A percentile compares a stretch with the other conserved stretches of the same genome.
Conservation (phyloP, 2,888 invertebrate species). For the Coecobrya sp. region DNA sequence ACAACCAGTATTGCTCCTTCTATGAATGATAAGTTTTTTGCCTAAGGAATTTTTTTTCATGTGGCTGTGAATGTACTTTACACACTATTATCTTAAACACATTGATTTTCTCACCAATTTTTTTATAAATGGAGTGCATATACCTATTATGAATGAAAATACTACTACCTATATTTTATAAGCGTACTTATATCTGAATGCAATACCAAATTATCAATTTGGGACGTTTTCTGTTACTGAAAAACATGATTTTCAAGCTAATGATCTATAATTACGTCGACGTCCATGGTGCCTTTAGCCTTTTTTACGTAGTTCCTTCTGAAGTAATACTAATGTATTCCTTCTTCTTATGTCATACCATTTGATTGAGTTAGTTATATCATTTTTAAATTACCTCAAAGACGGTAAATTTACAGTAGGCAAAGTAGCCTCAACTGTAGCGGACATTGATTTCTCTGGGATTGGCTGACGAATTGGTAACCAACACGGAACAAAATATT, state of each 20-base stretch:
- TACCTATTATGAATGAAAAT: neutral
- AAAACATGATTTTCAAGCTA: slow-evolving; percentile 76
- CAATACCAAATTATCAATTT: slow-evolving; percentile 55
- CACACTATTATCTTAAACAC: slow-evolving; percentile 59
- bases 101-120: slow-evolving; percentile 62
- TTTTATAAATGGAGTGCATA: slow-evolving; percentile 31
- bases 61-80: slow-evolving; percentile 43
- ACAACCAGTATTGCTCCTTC: slow-evolving; percentile 3
- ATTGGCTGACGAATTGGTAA: slow-evolving; percentile 24
- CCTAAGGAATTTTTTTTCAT: neutral
- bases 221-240: slow-evolving; percentile 42
- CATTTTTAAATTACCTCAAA: slow-evolving; percentile 36
- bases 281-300: slow-evolving; percentile 26
- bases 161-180: neutral
- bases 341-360: neutral
- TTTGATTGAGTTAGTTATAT: slow-evolving; percentile 19
- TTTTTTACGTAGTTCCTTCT: neutral
- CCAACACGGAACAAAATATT: slow-evolving; percentile 57
- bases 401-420: neutral
- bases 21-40: slow-evolving; percentile 44
- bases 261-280: slow-evolving; percentile 74
- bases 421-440: slow-evolving; percentile 12
- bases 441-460: slow-evolving; percentile 12
- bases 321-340: neutral
- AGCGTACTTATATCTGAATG: neutral